Evolutionary conservation across 1,140 invertebrate species (phyloP), one percentile per base, ranked within the genome.

Genomic region (Drosophila novamexicana): DNA sequence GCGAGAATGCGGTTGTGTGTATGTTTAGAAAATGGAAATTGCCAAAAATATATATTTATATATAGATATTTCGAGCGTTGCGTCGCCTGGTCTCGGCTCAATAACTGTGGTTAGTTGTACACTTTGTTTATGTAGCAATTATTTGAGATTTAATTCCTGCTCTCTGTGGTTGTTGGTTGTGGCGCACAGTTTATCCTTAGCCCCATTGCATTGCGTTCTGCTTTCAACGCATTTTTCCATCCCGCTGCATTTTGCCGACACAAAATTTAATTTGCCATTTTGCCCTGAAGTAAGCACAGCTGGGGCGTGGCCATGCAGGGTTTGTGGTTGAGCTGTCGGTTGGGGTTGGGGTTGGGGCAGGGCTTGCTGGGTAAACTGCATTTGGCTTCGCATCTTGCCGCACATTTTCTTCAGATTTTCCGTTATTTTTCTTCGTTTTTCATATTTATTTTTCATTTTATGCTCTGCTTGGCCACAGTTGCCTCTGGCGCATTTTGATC

Each of bases 381-480:
- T 82, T 86, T 88, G 79, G 76, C 79, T 85, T 76, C 75, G 54
- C 71, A 69, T 66, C 85, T 76, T 37, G 34, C 59, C 62, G 53
- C 69, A 66, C 47, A 58, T 50, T 61, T 69, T 39, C 71, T 49
- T 47, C 52, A 53, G 40, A 62, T 61, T 69, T 62, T 49, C 39
- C 29, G 39, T 50, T 57, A 47, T 58, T 71, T 65, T 37, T 44
- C n/a, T 42, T 32, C 22, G 16, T 57, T 47, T 89, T 80, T 89
- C 80, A 75, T 88, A 88, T 88, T 89, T 88, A 88, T 89, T 88
- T 89, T 89, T 77, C 80, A 88, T 88, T 89, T 89, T 79, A 84
- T 89, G 85, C 81, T 84, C 75, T 69, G 81, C 68, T 83, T 89
- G 69, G 70, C 77, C 59, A 75, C 74, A 78, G 49, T 89, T 81